Evolutionary conservation across 2,888 invertebrate species (phyloP).

Genomic region (Agonopterix heracliana): DNA sequence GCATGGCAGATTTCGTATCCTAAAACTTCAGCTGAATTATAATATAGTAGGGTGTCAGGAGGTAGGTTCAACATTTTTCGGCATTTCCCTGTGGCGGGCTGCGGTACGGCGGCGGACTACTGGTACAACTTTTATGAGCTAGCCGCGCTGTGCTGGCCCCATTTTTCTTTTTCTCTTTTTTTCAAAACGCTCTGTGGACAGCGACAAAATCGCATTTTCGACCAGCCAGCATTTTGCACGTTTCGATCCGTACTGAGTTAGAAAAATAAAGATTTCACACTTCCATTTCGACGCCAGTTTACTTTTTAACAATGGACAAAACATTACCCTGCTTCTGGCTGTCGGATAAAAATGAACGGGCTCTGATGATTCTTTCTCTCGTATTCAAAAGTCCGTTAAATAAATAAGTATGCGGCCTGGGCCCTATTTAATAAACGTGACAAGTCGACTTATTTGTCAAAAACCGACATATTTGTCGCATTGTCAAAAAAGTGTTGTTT

Average conservation of each 20-base stretch:
- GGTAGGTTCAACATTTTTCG: constrained; percentile 23
- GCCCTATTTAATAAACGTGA: too few relatives aligned
- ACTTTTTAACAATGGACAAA: not conserved
- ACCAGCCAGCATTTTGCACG: constrained; percentile 49
- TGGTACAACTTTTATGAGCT: constrained; percentile 64
- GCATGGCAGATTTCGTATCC: too few relatives aligned
- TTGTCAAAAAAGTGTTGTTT: too few relatives aligned
- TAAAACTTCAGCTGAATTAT: not conserved
- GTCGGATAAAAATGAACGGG: too few relatives aligned
- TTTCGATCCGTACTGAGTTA: constrained; percentile 40
- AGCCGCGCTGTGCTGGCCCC: constrained; percentile 25
- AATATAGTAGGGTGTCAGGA: constrained; percentile 3
- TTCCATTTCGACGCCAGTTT: constrained; percentile 17
- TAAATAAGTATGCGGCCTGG: too few relatives aligned
- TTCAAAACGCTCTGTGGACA: constrained; percentile 40
- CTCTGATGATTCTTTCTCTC: too few relatives aligned
- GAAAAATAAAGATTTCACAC: constrained; percentile 48
- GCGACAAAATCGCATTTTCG: constrained; percentile 52
- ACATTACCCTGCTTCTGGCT: too few relatives aligned
- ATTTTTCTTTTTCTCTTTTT: constrained; percentile 36
- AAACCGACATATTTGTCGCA: too few relatives aligned
- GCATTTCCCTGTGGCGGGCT: constrained; percentile 34
- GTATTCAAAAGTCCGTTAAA: too few relatives aligned
- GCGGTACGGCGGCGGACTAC: constrained; percentile 33
- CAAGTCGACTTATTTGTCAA: too few relatives aligned